Base-by-base conservation (phyloP, 1,140 invertebrate genomes). In the Rhagoletis pomonella region DNA sequence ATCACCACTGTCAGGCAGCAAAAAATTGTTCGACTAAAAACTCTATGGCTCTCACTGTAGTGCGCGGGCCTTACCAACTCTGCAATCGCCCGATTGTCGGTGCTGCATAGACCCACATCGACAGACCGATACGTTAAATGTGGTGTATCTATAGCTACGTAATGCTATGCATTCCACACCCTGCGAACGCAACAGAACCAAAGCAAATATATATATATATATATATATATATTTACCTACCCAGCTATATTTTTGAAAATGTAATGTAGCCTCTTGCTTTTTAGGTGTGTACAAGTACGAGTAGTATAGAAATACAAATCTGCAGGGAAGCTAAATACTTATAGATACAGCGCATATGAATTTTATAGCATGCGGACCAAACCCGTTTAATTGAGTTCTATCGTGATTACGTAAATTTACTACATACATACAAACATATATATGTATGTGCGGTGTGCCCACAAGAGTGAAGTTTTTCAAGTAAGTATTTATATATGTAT, bases 301-400 rank as follows among this genome's bases (percentile, higher is more conserved):
- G 29, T 29, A 29, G 67, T 73, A 39, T 73, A n/a, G 44, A 73
- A 73, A 73, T 73, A 73, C 29, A 17, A 44, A 42, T 44, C 67
- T 73, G 10, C 17, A 42, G 39, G 65, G 29, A 29, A 29, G 29
- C 29, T 29, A 29, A 29, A 29, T 29, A 29, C 29, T 29, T 29
- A 42, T 69, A 69, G 12, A 29, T 69, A 12, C 39, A 6, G 39
- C 12, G 42, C 42, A 73, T 73, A 44, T 73, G 12, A 47, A 14
- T 47, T 67, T 73, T 62, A 62, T 62, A 47, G 42, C 67, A 17
- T 73, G 67, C 42, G 67, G 67, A 73, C 67, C 67, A 39, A 73
- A 73, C 67, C 67, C 67, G 67, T 73, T 73, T 73, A 12, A 67
- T 7, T 7, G 10, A 62, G 50, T 55, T 55, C 50, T 55, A 55